Base-by-base conservation (phyloP, 2,888 invertebrate genomes). In the Flexamia atlantica region DNA sequence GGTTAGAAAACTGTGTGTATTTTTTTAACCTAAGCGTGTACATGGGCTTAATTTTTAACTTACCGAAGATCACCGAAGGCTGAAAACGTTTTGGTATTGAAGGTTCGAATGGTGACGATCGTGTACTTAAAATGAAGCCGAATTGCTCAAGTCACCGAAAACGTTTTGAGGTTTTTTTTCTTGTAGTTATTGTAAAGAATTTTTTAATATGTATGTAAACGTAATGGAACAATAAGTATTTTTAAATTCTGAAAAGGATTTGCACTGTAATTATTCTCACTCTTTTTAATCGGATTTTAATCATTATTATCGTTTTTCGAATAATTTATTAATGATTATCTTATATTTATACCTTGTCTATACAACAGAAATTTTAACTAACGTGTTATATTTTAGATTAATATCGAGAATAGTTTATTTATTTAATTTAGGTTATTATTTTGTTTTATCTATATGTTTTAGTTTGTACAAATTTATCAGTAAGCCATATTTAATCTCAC, bases 321-420 rank as follows among this genome's bases (percentile, higher is more conserved):
- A 50, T 68, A 64, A 28, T 79, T 79, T 79, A 79, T 53, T 81
- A 81, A 81, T 25, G 57, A 82, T 40, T 40, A 36, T 40, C 42
- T 4, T 70, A 57, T 57, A 57, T 79, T 79, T 79, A 79, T 76
- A 57, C 57, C 57, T 79, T 79, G 79, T 79, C 79, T 79, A 57
- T 79, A 79, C 28, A 50, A 79, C n/a, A 79, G 12, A 42, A 64
- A 79, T 72, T 83, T 57, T 36, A 74, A 83, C 82, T 74, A 83
- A 83, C 82, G 72, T 32, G 68, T 53, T 36, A 72, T 53, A 74
- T 53, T 83, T 70, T 83, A 57, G 46, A 53, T 83, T 74, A 82
- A 72, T 82, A 81, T 83, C 46, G 36, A 74, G n/a, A 74, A 74
- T 83, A 83, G 50, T 57, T 72, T 53, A 83, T 83, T 83, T 83